These are phyloP conservation scores for Acanthosepion esculentum DNA, from an alignment of 2,888 invertebrate species.

Conservation along the genomic window DNA sequence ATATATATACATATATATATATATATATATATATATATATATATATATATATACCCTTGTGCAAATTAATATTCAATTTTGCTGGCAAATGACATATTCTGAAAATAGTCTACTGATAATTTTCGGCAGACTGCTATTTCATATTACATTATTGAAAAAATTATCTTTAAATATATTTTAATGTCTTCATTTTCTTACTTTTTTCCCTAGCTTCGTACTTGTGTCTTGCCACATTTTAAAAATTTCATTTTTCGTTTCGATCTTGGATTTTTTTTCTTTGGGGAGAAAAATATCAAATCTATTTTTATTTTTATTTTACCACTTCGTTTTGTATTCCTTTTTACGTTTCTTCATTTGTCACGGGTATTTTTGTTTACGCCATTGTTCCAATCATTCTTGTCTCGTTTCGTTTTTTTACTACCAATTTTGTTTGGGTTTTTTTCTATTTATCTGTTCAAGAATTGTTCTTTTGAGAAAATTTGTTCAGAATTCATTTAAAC, in stretches of 20 bases:
- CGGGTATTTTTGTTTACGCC: background rate
- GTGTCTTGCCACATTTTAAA: no score
- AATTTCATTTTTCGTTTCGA: background rate
- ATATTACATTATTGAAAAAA: background rate
- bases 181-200: no score
- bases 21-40: no score
- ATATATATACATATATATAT: no score
- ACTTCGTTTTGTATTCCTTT: background rate
- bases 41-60: no score
- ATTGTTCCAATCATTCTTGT: background rate
- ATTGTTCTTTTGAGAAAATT: background rate
- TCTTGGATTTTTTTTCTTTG: background rate
- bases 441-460: background rate
- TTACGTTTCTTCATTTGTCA: background rate
- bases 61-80: no score
- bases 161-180: no score
- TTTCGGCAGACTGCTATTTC: background rate
- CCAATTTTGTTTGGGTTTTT: background rate
- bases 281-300: background rate
- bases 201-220: no score
- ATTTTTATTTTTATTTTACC: background rate
- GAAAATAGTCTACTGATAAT: no score
- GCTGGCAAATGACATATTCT: no score
- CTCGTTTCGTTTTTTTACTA: background rate
- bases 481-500: background rate